These are phyloP conservation scores for Blastobasis adustella DNA, from an alignment of 2,888 invertebrate genomes.

Conservation along the genomic window DNA sequence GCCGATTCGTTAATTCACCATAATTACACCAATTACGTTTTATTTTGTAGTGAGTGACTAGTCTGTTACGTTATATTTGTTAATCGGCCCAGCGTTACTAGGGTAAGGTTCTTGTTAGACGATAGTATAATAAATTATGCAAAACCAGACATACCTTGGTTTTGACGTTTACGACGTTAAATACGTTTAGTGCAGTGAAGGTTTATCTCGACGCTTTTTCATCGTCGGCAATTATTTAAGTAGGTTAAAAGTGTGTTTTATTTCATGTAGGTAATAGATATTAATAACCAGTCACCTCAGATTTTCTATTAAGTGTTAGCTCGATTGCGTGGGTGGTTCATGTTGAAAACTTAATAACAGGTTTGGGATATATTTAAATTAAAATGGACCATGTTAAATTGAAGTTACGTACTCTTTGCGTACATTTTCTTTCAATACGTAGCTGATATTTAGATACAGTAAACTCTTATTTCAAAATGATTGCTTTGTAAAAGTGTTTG, in stretches of 20 bases:
- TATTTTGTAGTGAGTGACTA: constrained; percentile 34
- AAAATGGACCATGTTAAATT: too few species aligned
- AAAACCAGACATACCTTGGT: constrained; percentile 58
- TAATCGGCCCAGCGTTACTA: constrained; percentile 55
- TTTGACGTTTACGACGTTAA: constrained; percentile 27
- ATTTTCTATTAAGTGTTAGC: constrained; percentile 14
- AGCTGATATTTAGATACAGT: too few species aligned
- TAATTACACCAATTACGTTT: constrained; percentile 53
- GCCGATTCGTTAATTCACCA: constrained; percentile 63
- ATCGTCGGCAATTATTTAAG: constrained; percentile 16
- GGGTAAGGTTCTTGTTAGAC: constrained; percentile 30
- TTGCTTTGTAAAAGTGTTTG: too few species aligned
- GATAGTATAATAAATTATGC: constrained; percentile 25
- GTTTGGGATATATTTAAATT: too few species aligned
- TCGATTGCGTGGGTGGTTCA: not conserved
- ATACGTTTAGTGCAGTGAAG: constrained; percentile 14
- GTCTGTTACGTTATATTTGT: constrained; percentile 40
- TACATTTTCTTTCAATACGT: too few species aligned
- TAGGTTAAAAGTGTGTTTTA: constrained; percentile 21
- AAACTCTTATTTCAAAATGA: too few species aligned
- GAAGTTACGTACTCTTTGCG: too few species aligned
- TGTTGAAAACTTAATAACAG: too few species aligned
- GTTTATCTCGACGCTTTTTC: constrained; percentile 11
- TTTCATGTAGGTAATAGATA: not conserved
- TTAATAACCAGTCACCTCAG: constrained; percentile 59